Evolutionary conservation across 1,140 invertebrate species (phyloP), one percentile per base, ranked within the genome.

Genomic region (Trichoplusia ni): DNA sequence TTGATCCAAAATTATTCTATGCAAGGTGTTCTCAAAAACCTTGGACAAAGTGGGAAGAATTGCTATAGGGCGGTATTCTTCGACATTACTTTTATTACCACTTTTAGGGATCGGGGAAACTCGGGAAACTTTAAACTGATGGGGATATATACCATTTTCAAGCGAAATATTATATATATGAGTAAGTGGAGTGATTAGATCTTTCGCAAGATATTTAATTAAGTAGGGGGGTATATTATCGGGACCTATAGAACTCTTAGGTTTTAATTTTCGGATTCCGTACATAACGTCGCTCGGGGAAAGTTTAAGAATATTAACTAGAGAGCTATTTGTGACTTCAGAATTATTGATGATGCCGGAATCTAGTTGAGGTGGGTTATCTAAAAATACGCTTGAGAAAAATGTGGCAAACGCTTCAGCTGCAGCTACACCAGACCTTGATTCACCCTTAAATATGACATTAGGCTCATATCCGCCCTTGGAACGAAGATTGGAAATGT

Each of bases 41-140:
- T 27, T 27, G 7, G 25, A 3, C 3, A 27, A 3, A 4, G 25
- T 27, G 25, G 63, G 56, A 16, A 65, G 21, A n/a, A 58, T 58
- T 4, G 62, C 62, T 4, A 65, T 59, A 1, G 64, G 64, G 8
- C 54, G 47, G 31, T 66, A 44, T 53, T 65, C 31, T 21, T 58
- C 62, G 8, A 58, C 42, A 23, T 0, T 19, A 3, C 11, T 37
- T 23, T 58, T 64, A 8, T 64, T 49, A 5, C 9, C 13, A 13
- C 33, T 42, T 31, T 66, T 53, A 21, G 44, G 64, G n/a, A n/a
- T n/a, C n/a, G n/a, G n/a, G n/a, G n/a, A n/a, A n/a, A n/a, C n/a
- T n/a, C n/a, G n/a, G n/a, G n/a, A n/a, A n/a, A n/a, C n/a, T n/a
- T n/a, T n/a, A n/a, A n/a, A n/a, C n/a, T n/a, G n/a, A n/a, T n/a